Conservation (phyloP, 1,140 invertebrate species). For the Apocrypta bakeri region DNA sequence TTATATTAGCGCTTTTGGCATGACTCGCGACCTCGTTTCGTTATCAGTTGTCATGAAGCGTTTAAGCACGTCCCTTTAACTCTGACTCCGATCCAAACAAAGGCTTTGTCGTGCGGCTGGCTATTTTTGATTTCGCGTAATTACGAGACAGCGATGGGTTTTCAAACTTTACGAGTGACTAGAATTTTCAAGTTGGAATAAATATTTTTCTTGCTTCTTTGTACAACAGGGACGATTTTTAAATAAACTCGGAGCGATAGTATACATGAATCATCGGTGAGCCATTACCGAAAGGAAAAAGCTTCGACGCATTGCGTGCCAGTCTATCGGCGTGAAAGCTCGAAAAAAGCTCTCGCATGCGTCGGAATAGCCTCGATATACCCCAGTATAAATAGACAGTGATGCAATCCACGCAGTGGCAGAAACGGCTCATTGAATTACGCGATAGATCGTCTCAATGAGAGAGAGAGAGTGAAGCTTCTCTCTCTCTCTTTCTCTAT, state of each 20-base stretch:
- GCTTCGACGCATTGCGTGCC: too few relatives aligned
- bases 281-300: neutral
- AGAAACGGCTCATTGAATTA: conserved; percentile 39
- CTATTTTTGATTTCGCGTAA: neutral
- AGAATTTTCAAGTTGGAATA: too few relatives aligned
- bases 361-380: conserved; percentile 26
- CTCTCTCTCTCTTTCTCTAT: neutral
- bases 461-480: neutral
- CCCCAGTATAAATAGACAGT: conserved; percentile 42
- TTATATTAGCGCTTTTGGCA: conserved; percentile 34
- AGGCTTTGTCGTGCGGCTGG: neutral
- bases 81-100: neutral
- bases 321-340: neutral
- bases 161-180: too few relatives aligned
- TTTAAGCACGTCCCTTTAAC: neutral
- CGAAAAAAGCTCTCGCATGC: neutral
- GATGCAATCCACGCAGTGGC: conserved; percentile 18
- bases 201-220: too few relatives aligned
- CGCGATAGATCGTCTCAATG: neutral
- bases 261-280: neutral
- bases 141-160: too few relatives aligned
- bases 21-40: neutral
- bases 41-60: conserved; percentile 7
- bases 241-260: neutral
- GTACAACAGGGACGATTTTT: neutral